Evolutionary conservation across 2,888 invertebrate species (phyloP), one percentile per base, ranked within the genome.

Genomic region (Pantelozetes paolii): DNA sequence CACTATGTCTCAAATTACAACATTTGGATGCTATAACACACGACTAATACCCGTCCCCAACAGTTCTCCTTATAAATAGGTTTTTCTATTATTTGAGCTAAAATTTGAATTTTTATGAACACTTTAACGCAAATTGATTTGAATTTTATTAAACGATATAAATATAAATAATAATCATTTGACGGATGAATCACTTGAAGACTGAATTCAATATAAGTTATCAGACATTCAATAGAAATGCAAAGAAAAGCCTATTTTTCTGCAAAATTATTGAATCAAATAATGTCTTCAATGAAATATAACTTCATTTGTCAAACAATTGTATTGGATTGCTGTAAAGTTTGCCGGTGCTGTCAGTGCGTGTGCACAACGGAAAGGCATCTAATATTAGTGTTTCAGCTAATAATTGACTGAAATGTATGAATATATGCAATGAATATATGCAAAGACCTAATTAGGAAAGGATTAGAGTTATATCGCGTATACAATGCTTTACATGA

Each of bases 371-470:
- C n/a, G n/a, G 6, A 50, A 23, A 13, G 13, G 6, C 13, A 23
- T 57, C 2, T 23, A 57, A 57, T 20, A 57, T 57, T 57, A 57
- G 57, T 57, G 57, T 57, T 57, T 57, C 57, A 23, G 13, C 20
- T 23, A 57, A 57, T 57, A 2, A 57, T 57, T 57, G 28, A 57
- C 26, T 57, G 2, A 23, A 57, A 57, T 28, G 20, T 23, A 57
- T 57, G 57, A 23, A 57, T n/a, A n/a, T n/a, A n/a, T n/a, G n/a
- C n/a, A n/a, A n/a, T 57, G 57, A 57, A 57, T 57, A 57, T 57
- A 57, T 57, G 57, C 57, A 57, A 57, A 57, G 57, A 57, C 57
- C 57, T 57, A 57, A 57, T 57, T 57, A 57, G 20, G 26, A 23
- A 57, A 57, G 57, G 57, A 57, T 57, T 57, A 57, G 23, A 2